Base-by-base conservation (phyloP, 2,797 vertebrate genomes). In the Anguilla pacifica region DNA sequence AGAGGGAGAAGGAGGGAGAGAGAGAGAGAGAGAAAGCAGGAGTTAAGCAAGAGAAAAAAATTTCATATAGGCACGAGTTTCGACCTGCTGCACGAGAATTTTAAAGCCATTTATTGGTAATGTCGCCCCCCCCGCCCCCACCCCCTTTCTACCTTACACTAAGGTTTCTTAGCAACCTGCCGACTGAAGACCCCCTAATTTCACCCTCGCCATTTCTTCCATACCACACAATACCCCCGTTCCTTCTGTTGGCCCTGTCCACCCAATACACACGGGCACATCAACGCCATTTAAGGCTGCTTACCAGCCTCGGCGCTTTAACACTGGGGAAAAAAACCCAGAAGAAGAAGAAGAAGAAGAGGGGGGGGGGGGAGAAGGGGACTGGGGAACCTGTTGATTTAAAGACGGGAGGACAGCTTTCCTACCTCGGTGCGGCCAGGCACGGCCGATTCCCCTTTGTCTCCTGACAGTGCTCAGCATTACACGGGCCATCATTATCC, bases 21-120 rank as follows among this genome's bases (percentile, higher is more conserved):
- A 6, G 3, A 46, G 64, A 6, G 3, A 57, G 53, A 51, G 22
- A 39, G 84, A 81, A 59, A 88, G 46, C 43, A 53, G 92, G 28
- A 72, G 25, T 79, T 85, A 61, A 49, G 61, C 81, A 70, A 0
- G 88, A 85, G 90, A 94, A 95, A 95, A 96, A 94, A 92, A 94
- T 94, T 96, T 96, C 89, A 94, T 94, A 93, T 95, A 89, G 82
- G 91, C 89, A 93, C 94, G 67, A 92, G 96, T 95, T 94, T 92
- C 91, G 93, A 95, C 96, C 93, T 95, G 96, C 94, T 94, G 91
- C 92, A 91, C 87, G 3, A 59, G 31, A 84, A 31, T 67, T 35
- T 61, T 19, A 70, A 67, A 43, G 87, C 67, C 83, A 46, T 87
- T 84, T 57, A 28, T 46, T 53, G 4, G 11, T 51, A 74, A 84